Percentiles rank a stretch among this genome's conserved stretches.
Conservation (phyloP, 2,888 invertebrate genomes). For the Cordilura impudica region DNA sequence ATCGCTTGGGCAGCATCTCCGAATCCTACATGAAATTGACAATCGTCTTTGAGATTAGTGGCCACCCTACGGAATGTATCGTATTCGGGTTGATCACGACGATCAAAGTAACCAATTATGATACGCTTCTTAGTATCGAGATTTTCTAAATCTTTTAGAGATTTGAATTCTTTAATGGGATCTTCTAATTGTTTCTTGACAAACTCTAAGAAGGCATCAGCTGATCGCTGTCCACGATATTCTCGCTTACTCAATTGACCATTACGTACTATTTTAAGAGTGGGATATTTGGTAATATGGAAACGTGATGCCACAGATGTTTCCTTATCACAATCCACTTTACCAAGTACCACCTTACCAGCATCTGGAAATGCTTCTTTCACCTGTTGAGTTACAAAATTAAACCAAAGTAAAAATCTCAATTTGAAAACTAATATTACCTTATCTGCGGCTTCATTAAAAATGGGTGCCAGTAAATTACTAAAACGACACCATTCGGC, state of each 20-base stretch:
- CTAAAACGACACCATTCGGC: conserved; percentile 99
- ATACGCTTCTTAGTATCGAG: conserved; percentile 90
- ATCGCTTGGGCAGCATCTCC: conserved; percentile 89
- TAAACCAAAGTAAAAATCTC: not conserved
- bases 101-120: conserved; percentile 93
- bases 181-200: conserved; percentile 93
- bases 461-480: conserved; percentile 96
- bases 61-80: conserved; percentile 89
- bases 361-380: conserved; percentile 86
- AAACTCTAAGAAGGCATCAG: conserved; percentile 93
- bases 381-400: conserved; percentile 67
- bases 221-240: conserved; percentile 93
- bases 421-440: conserved; percentile 76
- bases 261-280: conserved; percentile 95
- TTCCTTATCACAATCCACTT: conserved; percentile 98
- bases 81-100: conserved; percentile 88
- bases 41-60: conserved; percentile 94
- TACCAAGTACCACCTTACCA: conserved; percentile 94
- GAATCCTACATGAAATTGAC: conserved; percentile 94
- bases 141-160: conserved; percentile 85
- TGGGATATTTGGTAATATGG: conserved; percentile 99
- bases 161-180: conserved; percentile 88
- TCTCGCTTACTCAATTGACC: conserved; percentile 93
- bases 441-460: conserved; percentile 95
- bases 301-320: conserved; percentile 91